These are phyloP conservation scores for Drosophila phalerata DNA, from an alignment of 2,888 invertebrate species.

Conservation along the genomic window DNA sequence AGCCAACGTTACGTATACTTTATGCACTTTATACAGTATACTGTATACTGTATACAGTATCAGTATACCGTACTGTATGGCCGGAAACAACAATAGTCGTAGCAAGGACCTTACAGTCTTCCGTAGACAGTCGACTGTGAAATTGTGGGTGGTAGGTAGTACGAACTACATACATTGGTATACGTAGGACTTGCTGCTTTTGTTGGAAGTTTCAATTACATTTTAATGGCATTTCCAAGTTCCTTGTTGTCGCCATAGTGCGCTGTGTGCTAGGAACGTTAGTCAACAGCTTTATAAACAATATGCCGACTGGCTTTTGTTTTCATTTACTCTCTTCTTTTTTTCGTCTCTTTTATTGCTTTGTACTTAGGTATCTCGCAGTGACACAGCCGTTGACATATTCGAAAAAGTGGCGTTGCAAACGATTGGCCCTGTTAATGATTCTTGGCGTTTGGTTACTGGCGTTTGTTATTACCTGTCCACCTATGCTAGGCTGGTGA, in stretches of 20 bases:
- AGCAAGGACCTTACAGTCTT: conserved; percentile 11
- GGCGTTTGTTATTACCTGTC: conserved; percentile 96
- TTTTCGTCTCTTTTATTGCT: conserved; percentile 41
- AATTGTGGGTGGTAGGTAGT: conserved; percentile 30
- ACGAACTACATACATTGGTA: conserved; percentile 9
- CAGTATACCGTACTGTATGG: conserved; percentile 21
- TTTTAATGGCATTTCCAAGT: conserved; percentile 79
- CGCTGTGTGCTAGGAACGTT: conserved; percentile 51
- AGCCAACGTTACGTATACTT: conserved; percentile 35
- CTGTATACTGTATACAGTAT: conserved; percentile 33
- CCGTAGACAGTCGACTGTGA: conserved; percentile 13
- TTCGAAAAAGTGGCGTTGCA: conserved; percentile 94
- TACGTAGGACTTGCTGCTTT: conserved; percentile 55
- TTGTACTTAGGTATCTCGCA: conserved; percentile 90
- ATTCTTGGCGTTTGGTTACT: conserved; percentile 96
- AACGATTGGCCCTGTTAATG: conserved; percentile 94
- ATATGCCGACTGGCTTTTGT: conserved; percentile 62
- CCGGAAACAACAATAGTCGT: conserved; percentile 35
- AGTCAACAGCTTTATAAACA: conserved; percentile 71
- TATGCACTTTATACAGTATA: conserved; percentile 17
- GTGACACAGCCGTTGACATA: conserved; percentile 97
- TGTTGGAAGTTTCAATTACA: conserved; percentile 79
- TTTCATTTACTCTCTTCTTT: conserved; percentile 57
- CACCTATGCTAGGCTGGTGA: conserved; percentile 96
- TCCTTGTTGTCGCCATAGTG: conserved; percentile 57